Conservation (phyloP, 2,888 invertebrate genomes). For the Gordius sp. region DNA sequence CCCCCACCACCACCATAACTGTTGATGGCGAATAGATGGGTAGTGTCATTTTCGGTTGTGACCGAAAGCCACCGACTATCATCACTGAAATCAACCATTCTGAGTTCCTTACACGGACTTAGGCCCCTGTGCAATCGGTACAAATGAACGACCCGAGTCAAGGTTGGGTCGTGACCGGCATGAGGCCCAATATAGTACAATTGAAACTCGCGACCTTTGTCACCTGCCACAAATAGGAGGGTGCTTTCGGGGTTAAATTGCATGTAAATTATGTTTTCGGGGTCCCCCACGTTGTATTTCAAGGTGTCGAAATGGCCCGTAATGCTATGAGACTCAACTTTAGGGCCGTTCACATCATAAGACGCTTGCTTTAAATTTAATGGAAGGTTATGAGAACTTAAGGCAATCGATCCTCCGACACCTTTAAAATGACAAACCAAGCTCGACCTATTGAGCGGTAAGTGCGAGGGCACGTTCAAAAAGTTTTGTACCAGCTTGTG, state of each 20-base stretch:
- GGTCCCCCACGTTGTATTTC: neutral
- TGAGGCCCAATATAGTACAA: neutral
- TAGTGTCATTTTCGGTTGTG: neutral
- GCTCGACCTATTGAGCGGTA: too few relatives aligned
- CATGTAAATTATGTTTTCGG: neutral
- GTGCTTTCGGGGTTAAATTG: neutral
- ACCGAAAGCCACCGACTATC: neutral
- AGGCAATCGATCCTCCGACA: too few relatives aligned
- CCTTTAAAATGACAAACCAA: too few relatives aligned
- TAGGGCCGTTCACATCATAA: neutral
- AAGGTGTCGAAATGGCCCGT: too few relatives aligned
- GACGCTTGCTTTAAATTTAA: too few relatives aligned
- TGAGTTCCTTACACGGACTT: neutral
- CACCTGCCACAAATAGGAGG: conserved; percentile 7
- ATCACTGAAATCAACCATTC: neutral
- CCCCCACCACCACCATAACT: neutral
- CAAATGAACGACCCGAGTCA: neutral
- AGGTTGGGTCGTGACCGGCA: neutral
- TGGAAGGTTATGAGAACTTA: too few relatives aligned
- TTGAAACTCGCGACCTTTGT: neutral
- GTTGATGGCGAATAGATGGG: conserved; percentile 1
- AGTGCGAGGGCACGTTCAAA: too few relatives aligned
- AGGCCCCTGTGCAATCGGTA: neutral
- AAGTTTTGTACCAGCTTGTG: too few relatives aligned
- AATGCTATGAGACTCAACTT: too few relatives aligned